Conservation (phyloP, 2,888 invertebrate species). For the Galerucella calmariensis region DNA sequence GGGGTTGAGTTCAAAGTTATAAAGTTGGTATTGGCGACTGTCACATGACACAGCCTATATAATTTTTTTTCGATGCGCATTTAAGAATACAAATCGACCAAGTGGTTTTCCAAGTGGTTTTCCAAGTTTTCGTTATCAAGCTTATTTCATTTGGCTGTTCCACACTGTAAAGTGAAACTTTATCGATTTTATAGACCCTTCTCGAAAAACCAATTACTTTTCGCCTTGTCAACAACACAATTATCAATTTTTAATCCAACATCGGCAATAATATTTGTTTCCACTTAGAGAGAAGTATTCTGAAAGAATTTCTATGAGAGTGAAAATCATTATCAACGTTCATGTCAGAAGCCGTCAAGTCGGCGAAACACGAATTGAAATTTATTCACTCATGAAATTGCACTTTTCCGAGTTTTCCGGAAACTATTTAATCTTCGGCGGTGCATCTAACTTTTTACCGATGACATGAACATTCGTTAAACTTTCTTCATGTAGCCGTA, state of each 20-base stretch:
- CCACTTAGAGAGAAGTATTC: slow-evolving; percentile 1
- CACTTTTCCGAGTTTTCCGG: slow-evolving; percentile 11
- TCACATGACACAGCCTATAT: too few species aligned
- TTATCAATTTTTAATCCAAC: background rate
- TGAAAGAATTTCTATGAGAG: background rate
- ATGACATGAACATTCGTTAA: slow-evolving; percentile 2
- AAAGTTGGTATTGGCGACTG: too few species aligned
- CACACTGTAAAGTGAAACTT: too few species aligned
- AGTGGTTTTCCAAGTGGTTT: too few species aligned
- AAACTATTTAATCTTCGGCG: slow-evolving; percentile 27
- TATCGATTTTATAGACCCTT: too few species aligned
- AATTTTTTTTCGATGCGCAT: too few species aligned
- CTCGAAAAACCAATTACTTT: background rate
- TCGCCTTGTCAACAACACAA: background rate
- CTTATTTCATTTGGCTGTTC: too few species aligned
- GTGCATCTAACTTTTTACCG: slow-evolving; percentile 19
- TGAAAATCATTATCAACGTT: slow-evolving; percentile 20
- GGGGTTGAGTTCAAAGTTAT: too few species aligned
- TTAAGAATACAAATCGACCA: too few species aligned
- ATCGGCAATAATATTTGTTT: slow-evolving; percentile 20
- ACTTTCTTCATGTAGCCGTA: background rate
- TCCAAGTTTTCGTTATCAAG: too few species aligned
- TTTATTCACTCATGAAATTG: slow-evolving; percentile 25
- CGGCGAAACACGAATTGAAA: slow-evolving; percentile 28
- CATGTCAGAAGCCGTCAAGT: slow-evolving; percentile 13